Conservation (phyloP, 2,888 invertebrate species). For the Creontiades dilutus region DNA sequence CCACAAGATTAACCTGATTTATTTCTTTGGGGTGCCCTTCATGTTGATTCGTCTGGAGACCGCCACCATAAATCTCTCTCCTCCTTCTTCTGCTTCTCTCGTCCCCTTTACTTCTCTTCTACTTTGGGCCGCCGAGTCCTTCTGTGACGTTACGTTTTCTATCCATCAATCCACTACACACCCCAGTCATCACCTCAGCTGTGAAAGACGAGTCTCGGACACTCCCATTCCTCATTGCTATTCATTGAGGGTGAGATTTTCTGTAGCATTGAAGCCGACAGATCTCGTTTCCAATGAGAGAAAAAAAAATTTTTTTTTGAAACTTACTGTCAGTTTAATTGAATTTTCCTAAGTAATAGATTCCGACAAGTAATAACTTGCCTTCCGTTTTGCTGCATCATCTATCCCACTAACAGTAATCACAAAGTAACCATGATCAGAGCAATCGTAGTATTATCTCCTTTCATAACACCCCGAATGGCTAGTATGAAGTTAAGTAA, state of each 20-base stretch:
- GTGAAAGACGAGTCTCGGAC: not conserved
- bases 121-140: constrained; percentile 1
- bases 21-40: not conserved
- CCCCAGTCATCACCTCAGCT: not conserved
- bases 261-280: not conserved
- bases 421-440: no score
- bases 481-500: no score
- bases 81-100: not conserved
- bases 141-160: constrained; percentile 35
- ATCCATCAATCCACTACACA: not conserved
- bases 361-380: no score
- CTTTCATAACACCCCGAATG: no score
- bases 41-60: constrained; percentile 37
- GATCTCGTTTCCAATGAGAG: not conserved
- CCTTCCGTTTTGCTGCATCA: no score
- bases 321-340: no score
- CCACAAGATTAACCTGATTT: constrained; percentile 15
- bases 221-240: not conserved
- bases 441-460: no score
- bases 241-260: not conserved
- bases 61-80: constrained; percentile 24
- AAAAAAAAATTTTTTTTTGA: no score
- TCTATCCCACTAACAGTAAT: no score
- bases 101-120: not conserved
- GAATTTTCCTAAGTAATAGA: no score